Evolutionary conservation across 2,113 vertebrate species (phyloP), one percentile per base, ranked within the genome.

Genomic region (Melanotaenia duboulayi): DNA sequence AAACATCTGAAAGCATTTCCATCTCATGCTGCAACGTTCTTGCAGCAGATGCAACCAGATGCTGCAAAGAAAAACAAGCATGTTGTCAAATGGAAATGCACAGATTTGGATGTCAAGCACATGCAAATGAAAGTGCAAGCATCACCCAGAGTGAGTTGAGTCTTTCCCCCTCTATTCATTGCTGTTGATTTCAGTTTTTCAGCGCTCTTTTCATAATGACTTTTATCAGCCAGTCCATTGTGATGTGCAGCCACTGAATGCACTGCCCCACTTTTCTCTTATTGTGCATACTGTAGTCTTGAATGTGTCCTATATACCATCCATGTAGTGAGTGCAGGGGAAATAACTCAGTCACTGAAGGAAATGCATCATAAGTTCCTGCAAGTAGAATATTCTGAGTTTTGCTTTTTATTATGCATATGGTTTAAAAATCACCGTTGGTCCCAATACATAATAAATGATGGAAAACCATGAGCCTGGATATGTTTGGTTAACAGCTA

Each of bases 1-100:
- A 96, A 95, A 96, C 77, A 83, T 86, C 72, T 95, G 93, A 96
- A 93, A 92, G 91, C 78, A 92, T 94, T 94, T 93, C 88, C 85
- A 67, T 80, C 80, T 85, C 82, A 69, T 19, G 60, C 70, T 83
- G 76, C 75, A 70, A 80, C 73, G 63, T 80, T 76, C 74, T 80
- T 22, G 40, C 78, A 76, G 61, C 71, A 80, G 78, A 90, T 86
- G 74, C 76, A 80, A 73, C 55, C 74, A 75, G 73, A 79, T 40
- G 2, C 20, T 25, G 20, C 50, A 20, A 64, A 81, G 48, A 35
- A 87, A 84, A 78, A 66, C 44, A 11, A 9, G 28, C 28, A 57
- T 54, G 42, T 75, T 71, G 56, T 73, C 80, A 66, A 76, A 81
- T 50, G 59, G 17, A 39, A 78, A 50, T 56, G 11, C 63, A 63